Evolutionary conservation across 2,888 invertebrate genomes (phyloP).

Genomic region (Augochlorella aurata): DNA sequence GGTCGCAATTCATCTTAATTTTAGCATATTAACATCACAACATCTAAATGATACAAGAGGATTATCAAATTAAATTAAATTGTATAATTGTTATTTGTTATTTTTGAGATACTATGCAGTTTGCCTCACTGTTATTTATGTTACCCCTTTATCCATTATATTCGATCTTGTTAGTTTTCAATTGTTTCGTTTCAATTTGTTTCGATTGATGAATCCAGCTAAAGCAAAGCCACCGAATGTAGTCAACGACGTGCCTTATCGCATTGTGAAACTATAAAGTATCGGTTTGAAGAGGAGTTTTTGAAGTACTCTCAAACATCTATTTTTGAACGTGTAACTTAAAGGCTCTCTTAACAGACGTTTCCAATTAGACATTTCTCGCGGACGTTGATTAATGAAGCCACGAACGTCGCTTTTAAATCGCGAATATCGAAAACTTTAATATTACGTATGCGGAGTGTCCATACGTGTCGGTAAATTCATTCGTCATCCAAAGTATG

Average conservation of each 20-base stretch:
- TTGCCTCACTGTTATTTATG: not conserved
- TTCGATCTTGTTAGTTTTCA: not conserved
- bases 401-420: not conserved
- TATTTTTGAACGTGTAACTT: slow-evolving; percentile 7
- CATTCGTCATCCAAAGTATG: not conserved
- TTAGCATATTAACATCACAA: not conserved
- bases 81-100: not conserved
- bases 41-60: not conserved
- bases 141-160: not conserved
- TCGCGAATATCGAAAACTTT: not conserved
- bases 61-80: not conserved
- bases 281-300: slow-evolving; percentile 11
- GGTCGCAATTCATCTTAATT: not conserved
- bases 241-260: slow-evolving; percentile 26
- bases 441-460: not conserved
- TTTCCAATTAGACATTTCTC: slow-evolving; percentile 4
- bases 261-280: slow-evolving; percentile 20
- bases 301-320: slow-evolving; percentile 3
- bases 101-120: not conserved
- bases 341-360: slow-evolving; percentile 8
- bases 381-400: not conserved
- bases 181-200: not conserved
- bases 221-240: slow-evolving; percentile 10
- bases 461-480: not conserved
- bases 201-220: not conserved